Percentiles rank a stretch among this genome's conserved stretches.
Evolutionary conservation across 2,888 invertebrate species (phyloP).

Genomic region (Drosophila peninsularis): DNA sequence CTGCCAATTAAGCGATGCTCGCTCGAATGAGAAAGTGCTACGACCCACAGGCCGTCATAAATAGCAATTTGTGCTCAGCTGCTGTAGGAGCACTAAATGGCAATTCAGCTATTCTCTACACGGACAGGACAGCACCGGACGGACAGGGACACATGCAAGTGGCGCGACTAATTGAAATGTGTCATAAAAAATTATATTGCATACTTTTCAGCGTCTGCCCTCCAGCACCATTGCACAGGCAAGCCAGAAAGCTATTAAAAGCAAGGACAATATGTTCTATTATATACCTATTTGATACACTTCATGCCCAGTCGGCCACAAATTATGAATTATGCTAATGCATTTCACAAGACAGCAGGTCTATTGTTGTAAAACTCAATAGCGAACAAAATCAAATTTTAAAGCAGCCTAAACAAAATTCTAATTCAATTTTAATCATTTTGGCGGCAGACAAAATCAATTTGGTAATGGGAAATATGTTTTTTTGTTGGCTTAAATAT

Average conservation of each 20-base stretch:
- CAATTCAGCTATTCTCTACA: conserved; percentile 30
- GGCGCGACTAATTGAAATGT: conserved; percentile 29
- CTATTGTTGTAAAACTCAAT: background rate
- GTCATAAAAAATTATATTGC: conserved; percentile 59
- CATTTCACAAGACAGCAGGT: background rate
- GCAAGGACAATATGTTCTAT: background rate
- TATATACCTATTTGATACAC: background rate
- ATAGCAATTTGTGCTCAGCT: conserved; percentile 25
- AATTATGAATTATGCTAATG: conserved; percentile 16
- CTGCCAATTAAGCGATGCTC: conserved; percentile 34
- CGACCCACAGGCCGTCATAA: conserved; percentile 3
- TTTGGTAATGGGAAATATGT: too few relatives aligned
- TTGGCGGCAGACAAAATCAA: conserved; percentile 23
- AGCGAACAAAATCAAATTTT: background rate
- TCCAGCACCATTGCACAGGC: background rate
- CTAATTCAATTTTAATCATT: conserved; percentile 25
- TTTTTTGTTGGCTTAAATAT: too few relatives aligned
- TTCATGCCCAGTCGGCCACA: background rate
- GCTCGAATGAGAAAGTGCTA: background rate
- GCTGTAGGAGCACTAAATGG: conserved; percentile 26
- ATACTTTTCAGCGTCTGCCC: conserved; percentile 57
- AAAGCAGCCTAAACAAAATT: conserved; percentile 7
- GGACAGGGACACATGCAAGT: conserved; percentile 9
- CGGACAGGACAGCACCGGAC: background rate
- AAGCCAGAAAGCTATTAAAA: background rate